Evolutionary conservation across 1,140 invertebrate species (phyloP).

Genomic region (Neuroterus valhalla): DNA sequence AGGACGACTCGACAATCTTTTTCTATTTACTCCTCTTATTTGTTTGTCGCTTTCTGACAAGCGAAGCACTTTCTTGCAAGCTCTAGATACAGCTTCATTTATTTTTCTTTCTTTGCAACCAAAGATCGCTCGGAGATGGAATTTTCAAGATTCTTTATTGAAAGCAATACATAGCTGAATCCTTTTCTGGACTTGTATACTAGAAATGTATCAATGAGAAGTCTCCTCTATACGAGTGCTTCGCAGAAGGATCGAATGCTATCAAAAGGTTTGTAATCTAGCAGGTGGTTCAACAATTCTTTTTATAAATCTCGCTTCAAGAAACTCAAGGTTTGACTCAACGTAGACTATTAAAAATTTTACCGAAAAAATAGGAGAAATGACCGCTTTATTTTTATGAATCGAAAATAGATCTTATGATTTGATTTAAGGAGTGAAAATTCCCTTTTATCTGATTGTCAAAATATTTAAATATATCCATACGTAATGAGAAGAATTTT

Average conservation of each 20-base stretch:
- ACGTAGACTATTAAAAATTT: no score
- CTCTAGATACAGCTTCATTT: conserved; percentile 19
- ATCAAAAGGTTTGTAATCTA: conserved; percentile 20
- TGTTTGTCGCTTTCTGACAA: conserved; percentile 22
- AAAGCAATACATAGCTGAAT: conserved; percentile 28
- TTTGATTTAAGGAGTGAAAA: no score
- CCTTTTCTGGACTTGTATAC: conserved; percentile 21
- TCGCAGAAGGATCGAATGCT: conserved; percentile 3
- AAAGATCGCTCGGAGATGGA: conserved; percentile 23
- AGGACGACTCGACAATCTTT: conserved; percentile 15
- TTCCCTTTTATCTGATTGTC: no score
- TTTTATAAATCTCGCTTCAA: neutral
- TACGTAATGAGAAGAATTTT: no score
- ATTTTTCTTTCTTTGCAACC: conserved; percentile 11
- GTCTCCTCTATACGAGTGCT: conserved; percentile 9
- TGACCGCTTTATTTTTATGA: no score
- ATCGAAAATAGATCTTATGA: no score
- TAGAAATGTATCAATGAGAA: conserved; percentile 23
- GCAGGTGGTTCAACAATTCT: conserved; percentile 14
- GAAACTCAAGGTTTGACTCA: no score
- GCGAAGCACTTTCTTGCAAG: conserved; percentile 20
- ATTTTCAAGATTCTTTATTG: conserved; percentile 28
- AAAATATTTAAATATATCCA: no score
- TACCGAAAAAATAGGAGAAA: no score
- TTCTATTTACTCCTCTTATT: conserved; percentile 23